Evolutionary conservation across 2,113 vertebrate genomes (phyloP), one percentile per base, ranked within the genome.

Genomic region (Pelecanus crispus): DNA sequence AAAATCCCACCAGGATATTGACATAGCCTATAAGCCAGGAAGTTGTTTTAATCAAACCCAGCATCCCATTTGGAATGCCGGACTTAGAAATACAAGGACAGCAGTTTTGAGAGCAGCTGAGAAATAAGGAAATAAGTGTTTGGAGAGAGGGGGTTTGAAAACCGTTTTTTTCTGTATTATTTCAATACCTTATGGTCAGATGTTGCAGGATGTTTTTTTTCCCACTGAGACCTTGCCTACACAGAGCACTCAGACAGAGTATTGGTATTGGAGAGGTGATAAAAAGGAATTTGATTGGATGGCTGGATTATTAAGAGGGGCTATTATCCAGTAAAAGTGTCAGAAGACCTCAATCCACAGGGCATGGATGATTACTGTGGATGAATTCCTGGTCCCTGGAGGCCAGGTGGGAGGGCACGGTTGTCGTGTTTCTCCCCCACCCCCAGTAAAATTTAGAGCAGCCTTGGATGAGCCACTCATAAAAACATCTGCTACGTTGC

Each of bases 41-140:
- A 97, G 87, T 92, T 95, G 75, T 94, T 97, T 94, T 96, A 97
- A 97, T 97, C 94, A 97, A 97, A 90, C 80, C 47, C 89, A 95
- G 91, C 93, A 97, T 94, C 89, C 87, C 53, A 74, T 95, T 95
- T 95, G 92, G 82, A 94, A 95, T 92, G 72, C 75, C 9, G 40
- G 89, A 78, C 92, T 92, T 88, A 81, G 81, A 96, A 97, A 89
- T 90, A 97, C 89, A 90, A 96, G 85, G 82, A 66, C 91, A 97
- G 95, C 86, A 96, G 34, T 97, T 97, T 80, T 89, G 79, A 90
- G 28, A 95, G 71, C 40, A 78, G 79, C 65, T 96, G 81, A 90
- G 66, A 96, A 96, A 94, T 94, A 77, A 89, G 72, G 58, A 95
- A 94, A 79, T 94, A 86, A 84, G 68, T 72, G 55, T 58, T 84